Evolutionary conservation across 2,113 vertebrate genomes (phyloP), one percentile per base, ranked within the genome.

Genomic region (Mastomys natalensis): DNA sequence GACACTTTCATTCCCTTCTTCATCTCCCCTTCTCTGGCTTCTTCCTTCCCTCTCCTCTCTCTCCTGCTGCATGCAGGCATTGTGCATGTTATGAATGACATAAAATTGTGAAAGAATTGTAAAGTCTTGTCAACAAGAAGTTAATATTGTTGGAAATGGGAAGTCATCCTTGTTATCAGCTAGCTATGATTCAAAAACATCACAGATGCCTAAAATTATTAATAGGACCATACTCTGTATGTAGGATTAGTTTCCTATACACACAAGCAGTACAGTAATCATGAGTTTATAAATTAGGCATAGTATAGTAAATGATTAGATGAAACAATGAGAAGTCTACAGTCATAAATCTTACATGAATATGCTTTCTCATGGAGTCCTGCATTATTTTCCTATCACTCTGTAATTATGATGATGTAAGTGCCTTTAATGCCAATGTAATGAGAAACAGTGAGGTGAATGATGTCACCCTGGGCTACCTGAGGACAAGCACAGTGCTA

Each of bases 341-440:
- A 60, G 16, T 73, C 48, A 64, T 34, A 11, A 21, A 55, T 43
- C n/a, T 51, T 22, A 53, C 9, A 0, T 64, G 55, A 31, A 64
- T 22, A 51, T 22, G 45, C 34, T 37, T 68, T 74, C 66, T 72
- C 12, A 10, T 15, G 9, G 55, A 7, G 10, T 53, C 43, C 45
- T 73, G 13, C n/a, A 48, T 24, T 21, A 1, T 62, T 2, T 58
- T n/a, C 2, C 21, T 22, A 72, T 4, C 17, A 22, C 43, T 3
- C 7, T 3, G 7, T 85, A 48, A 19, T 45, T 29, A 13, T 5
- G 34, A 91, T 48, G 43, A 29, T 29, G 16, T 48, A 11, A 51
- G 24, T 0, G 62, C 6, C 51, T 9, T 16, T 17, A 12, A 51
- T 15, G 40, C 9, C 53, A 10, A 31, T 1, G 3, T 31, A 3